Evolutionary conservation across 2,113 vertebrate genomes (phyloP).

Genomic region (Ranitomeya variabilis): DNA sequence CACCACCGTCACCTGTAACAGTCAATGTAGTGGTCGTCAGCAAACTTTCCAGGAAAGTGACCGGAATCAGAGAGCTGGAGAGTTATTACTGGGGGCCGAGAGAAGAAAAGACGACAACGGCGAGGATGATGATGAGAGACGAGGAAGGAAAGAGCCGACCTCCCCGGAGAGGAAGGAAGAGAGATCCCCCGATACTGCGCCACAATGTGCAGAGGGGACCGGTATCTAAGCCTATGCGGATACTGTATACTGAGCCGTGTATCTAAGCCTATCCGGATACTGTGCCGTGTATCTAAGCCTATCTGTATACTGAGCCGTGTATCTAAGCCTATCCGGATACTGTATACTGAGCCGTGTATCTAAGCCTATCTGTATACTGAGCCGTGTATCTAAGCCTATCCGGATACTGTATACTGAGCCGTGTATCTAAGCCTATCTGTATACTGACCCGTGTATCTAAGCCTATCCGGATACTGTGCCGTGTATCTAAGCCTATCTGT

Average conservation of each 20-base stretch:
- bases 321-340: neutral
- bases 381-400: neutral
- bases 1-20: too few relatives aligned
- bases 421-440: too few relatives aligned
- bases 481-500: too few relatives aligned
- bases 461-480: too few relatives aligned
- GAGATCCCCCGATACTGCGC: neutral
- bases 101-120: too few relatives aligned
- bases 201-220: neutral
- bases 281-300: neutral
- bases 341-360: neutral
- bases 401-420: too few relatives aligned
- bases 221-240: neutral
- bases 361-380: neutral
- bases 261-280: neutral
- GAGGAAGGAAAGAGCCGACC: neutral
- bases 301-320: neutral
- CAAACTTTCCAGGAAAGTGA: too few relatives aligned
- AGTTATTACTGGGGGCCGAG: too few relatives aligned
- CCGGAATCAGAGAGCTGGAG: too few relatives aligned
- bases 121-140: neutral
- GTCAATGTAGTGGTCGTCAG: too few relatives aligned
- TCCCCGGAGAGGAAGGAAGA: neutral
- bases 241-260: neutral
- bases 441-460: too few relatives aligned